Evolutionary conservation across 2,888 invertebrate species (phyloP).

Genomic region (Cheilosia vulpina): DNA sequence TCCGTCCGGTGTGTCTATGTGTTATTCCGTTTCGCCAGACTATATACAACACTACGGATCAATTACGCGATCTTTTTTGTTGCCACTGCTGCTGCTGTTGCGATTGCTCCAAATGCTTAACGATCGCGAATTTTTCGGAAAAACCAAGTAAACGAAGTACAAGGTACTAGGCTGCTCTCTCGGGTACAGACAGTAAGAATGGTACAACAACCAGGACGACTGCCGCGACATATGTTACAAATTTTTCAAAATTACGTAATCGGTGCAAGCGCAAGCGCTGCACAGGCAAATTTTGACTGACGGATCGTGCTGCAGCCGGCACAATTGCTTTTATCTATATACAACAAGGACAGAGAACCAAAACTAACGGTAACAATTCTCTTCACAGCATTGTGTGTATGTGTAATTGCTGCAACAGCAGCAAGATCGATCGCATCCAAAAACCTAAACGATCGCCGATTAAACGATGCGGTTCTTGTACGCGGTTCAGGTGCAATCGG

Average conservation of each 20-base stretch:
- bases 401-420: slow-evolving; percentile 25
- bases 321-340: slow-evolving; percentile 73
- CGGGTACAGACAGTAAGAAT: slow-evolving; percentile 23
- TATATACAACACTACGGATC: slow-evolving; percentile 54
- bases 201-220: slow-evolving; percentile 45
- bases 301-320: slow-evolving; percentile 75
- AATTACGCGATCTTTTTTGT: slow-evolving; percentile 71
- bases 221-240: slow-evolving; percentile 71
- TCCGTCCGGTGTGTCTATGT: slow-evolving; percentile 30
- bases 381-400: slow-evolving; percentile 23
- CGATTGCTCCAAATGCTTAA: slow-evolving; percentile 27
- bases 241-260: slow-evolving; percentile 75
- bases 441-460: slow-evolving; percentile 27
- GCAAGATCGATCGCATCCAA: slow-evolving; percentile 39
- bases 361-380: slow-evolving; percentile 61
- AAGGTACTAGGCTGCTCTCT: slow-evolving; percentile 40
- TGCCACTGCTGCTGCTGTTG: slow-evolving; percentile 9
- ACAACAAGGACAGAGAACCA: slow-evolving; percentile 62
- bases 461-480: slow-evolving; percentile 47
- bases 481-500: slow-evolving; percentile 71
- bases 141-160: slow-evolving; percentile 53
- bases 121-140: slow-evolving; percentile 40
- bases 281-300: slow-evolving; percentile 75
- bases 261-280: slow-evolving; percentile 41
- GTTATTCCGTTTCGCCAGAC: slow-evolving; percentile 38